phyloP scores from a whole-genome alignment of 1,140 invertebrate genomes.

The Ceratina australensis region DNA sequence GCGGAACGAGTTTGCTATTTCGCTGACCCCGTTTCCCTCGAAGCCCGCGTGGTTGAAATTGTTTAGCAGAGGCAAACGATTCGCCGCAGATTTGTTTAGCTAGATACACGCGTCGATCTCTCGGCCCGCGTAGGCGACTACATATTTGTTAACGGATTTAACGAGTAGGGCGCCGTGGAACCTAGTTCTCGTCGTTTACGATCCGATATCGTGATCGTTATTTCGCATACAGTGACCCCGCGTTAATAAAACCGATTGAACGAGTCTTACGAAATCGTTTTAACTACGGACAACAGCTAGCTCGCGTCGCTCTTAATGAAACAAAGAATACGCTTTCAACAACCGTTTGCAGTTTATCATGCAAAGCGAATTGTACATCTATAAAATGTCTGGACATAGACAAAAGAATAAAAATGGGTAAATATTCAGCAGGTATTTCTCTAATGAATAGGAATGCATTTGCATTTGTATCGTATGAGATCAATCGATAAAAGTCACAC shows the following conservation, averaged over 20 bases:
- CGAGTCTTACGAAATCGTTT: conserved; percentile 2
- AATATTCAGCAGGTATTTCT: conserved; percentile 1
- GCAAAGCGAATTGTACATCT: conserved; percentile 1
- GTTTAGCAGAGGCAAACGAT: conserved; percentile 45
- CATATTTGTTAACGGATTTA: conserved; percentile 39
- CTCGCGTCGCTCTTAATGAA: too few species aligned
- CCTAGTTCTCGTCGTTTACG: not conserved
- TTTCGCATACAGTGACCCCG: conserved; percentile 13
- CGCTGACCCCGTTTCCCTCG: conserved; percentile 37
- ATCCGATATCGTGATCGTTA: conserved; percentile 12
- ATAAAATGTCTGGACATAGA: not conserved
- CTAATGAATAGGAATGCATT: too few species aligned
- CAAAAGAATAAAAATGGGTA: not conserved
- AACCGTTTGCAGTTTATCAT: too few species aligned
- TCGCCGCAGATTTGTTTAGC: conserved; percentile 21
- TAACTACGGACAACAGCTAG: not conserved
- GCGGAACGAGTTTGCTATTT: conserved; percentile 3
- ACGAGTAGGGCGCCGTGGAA: conserved; percentile 14
- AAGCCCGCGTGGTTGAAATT: conserved; percentile 31
- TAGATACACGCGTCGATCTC: conserved; percentile 8
- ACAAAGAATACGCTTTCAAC: not conserved
- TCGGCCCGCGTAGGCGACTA: conserved; percentile 21
- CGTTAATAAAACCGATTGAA: conserved; percentile 6
- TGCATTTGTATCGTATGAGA: not conserved
- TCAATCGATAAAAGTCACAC: not conserved